Base-by-base conservation (phyloP, 2,888 invertebrate species). In the Eupithecia abbreviata region DNA sequence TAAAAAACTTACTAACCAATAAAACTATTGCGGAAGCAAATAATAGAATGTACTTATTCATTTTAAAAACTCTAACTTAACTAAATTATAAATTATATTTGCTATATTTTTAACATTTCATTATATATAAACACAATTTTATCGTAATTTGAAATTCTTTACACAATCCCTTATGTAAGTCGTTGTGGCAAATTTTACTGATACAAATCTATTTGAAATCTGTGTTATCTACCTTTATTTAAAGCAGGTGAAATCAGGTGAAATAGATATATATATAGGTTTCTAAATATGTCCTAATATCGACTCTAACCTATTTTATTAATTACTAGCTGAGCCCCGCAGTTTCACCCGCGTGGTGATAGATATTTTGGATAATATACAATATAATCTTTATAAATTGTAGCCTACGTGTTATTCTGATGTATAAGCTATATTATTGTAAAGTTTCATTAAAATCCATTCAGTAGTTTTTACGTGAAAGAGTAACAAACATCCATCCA, bases 1-100 rank as follows among this genome's bases (percentile, higher is more conserved):
- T 47, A 51, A 66, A 71, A 74, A 45, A 55, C 58, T 76, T 85
- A 87, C 87, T 81, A 82, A 88, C 88, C 87, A 87, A 81, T 69
- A 85, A 77, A 55, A 83, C 58, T n/a, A 87, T 77, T 6, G 83
- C 84, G 41, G 86, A 81, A 15, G 80, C 74, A 10, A 80, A 82
- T 6, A 81, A 82, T 4, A 82, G 71, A 55, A 83, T 55, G 68
- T 79, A 77, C 67, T 80, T 72, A 74, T 82, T 81, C 88, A 88
- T 88, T 83, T 69, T 83, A 79, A 18, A 68, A 62, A 76, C 18
- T 72, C 79, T 77, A 72, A 72, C 41, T 74, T 68, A 74, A 75
- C 74, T 68, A 76, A 78, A 76, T 15, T 72, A 78, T 79, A 79
- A 83, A 80, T 43, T 72, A 79, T 73, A 82, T 77, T 80, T 78